phyloP scores from a whole-genome alignment of 1,140 invertebrate genomes.

The Macrocentrus cingulum region DNA sequence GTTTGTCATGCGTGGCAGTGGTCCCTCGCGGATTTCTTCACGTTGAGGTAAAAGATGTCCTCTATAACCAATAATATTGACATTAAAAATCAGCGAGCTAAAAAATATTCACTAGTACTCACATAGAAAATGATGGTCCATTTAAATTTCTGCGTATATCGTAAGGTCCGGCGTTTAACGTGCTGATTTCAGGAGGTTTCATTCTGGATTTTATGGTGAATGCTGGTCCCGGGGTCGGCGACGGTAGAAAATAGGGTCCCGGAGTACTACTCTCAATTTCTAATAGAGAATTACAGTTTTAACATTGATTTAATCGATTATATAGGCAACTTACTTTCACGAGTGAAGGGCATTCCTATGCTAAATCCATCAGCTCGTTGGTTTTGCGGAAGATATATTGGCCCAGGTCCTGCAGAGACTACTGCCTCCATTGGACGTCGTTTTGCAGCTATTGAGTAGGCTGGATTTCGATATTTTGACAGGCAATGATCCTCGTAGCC shows the following conservation, averaged over 20 bases:
- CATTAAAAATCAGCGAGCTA: too few species aligned
- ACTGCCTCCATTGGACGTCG: neutral
- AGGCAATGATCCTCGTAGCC: constrained; percentile 46
- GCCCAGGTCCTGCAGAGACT: constrained; percentile 40
- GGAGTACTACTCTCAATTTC: constrained; percentile 24
- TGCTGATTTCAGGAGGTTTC: neutral
- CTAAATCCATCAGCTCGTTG: constrained; percentile 32
- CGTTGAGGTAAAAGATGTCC: constrained; percentile 5
- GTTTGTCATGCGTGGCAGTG: constrained; percentile 25
- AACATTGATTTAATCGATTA: neutral
- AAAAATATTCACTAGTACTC: constrained; percentile 2
- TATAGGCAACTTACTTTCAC: constrained; percentile 10
- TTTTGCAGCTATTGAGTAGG: constrained; percentile 40
- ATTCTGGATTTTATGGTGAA: constrained; percentile 39
- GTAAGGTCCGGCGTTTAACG: constrained; percentile 36
- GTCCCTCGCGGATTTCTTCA: constrained; percentile 2
- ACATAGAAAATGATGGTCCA: constrained; percentile 41
- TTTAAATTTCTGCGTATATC: constrained; percentile 20
- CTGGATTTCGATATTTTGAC: constrained; percentile 44
- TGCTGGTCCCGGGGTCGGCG: constrained; percentile 22
- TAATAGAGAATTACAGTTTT: too few species aligned
- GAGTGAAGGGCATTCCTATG: constrained; percentile 28
- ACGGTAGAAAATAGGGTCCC: constrained; percentile 38
- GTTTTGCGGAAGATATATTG: constrained; percentile 36
- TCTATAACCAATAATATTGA: constrained; percentile 15